Evolutionary conservation across 1,140 invertebrate species (phyloP).

Genomic region (Macrotrachela quadricornifera): DNA sequence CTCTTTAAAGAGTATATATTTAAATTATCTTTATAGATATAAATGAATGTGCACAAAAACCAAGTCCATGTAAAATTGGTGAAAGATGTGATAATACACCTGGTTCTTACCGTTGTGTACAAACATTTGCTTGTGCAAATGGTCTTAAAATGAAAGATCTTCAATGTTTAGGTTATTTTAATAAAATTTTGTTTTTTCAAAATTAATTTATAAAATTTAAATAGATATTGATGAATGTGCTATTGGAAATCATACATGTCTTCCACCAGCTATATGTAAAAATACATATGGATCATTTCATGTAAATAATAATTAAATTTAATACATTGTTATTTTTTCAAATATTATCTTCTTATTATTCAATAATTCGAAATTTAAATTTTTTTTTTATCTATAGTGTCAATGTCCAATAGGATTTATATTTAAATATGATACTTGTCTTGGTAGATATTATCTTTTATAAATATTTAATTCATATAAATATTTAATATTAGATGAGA

Average conservation of each 20-base stretch:
- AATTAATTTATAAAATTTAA: neutral
- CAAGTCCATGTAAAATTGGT: constrained; percentile 27
- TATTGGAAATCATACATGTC: constrained; percentile 13
- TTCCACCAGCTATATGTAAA: neutral
- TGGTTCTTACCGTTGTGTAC: constrained; percentile 55
- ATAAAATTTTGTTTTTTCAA: too few relatives aligned
- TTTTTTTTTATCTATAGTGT: too few relatives aligned
- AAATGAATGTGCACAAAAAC: constrained; percentile 35
- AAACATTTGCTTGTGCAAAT: neutral
- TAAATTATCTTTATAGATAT: constrained; percentile 33
- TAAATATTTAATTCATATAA: too few relatives aligned
- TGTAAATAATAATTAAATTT: too few relatives aligned
- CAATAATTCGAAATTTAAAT: too few relatives aligned
- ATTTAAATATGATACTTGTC: too few relatives aligned
- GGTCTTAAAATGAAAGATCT: neutral
- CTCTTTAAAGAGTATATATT: neutral
- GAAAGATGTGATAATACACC: constrained; percentile 55
- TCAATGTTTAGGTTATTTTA: neutral
- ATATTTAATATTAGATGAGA: constrained; percentile 1
- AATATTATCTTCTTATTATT: too few relatives aligned
- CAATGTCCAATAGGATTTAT: too few relatives aligned
- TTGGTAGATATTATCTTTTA: too few relatives aligned
- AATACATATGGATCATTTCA: too few relatives aligned
- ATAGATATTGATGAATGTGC: constrained; percentile 59
- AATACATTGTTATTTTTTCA: too few relatives aligned